phyloP scores from a whole-genome alignment of 2,888 invertebrate genomes.

The Pristionchus entomophagus region DNA sequence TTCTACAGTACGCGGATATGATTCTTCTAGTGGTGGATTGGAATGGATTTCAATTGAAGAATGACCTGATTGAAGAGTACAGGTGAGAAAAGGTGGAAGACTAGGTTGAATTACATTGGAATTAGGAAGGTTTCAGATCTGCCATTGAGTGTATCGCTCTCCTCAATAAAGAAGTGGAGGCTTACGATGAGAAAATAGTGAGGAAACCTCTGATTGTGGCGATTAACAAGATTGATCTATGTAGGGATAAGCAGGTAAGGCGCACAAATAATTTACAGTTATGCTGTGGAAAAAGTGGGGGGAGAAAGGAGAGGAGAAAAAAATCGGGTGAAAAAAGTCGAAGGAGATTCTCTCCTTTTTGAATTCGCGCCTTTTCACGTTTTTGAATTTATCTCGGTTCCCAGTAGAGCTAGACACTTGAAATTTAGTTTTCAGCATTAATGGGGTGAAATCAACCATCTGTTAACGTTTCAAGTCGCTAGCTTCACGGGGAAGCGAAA shows the following conservation, averaged over 20 bases:
- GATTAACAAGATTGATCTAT: constrained; percentile 68
- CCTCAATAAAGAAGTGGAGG: constrained; percentile 68
- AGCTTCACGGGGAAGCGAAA: too few species aligned
- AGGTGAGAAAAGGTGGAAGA: constrained; percentile 53
- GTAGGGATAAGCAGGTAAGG: constrained; percentile 57
- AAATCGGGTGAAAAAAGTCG: too few species aligned
- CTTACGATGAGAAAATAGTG: constrained; percentile 60
- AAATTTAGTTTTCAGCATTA: too few species aligned
- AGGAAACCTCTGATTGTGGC: constrained; percentile 66
- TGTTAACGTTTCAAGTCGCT: too few species aligned
- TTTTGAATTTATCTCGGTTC: too few species aligned
- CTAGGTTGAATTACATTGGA: not conserved
- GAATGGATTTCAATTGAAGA: constrained; percentile 69
- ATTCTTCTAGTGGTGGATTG: constrained; percentile 71
- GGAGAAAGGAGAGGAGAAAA: too few species aligned
- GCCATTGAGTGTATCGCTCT: constrained; percentile 69
- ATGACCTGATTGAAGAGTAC: constrained; percentile 63
- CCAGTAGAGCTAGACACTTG: too few species aligned
- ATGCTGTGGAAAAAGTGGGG: too few species aligned
- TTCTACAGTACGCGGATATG: constrained; percentile 64
- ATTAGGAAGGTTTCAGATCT: constrained; percentile 60
- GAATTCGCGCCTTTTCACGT: not conserved
- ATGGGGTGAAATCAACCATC: too few species aligned
- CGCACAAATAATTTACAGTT: too few species aligned
- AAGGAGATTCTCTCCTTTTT: not conserved